Conservation (phyloP, 2,888 invertebrate genomes). For the Deilephila porcellus region DNA sequence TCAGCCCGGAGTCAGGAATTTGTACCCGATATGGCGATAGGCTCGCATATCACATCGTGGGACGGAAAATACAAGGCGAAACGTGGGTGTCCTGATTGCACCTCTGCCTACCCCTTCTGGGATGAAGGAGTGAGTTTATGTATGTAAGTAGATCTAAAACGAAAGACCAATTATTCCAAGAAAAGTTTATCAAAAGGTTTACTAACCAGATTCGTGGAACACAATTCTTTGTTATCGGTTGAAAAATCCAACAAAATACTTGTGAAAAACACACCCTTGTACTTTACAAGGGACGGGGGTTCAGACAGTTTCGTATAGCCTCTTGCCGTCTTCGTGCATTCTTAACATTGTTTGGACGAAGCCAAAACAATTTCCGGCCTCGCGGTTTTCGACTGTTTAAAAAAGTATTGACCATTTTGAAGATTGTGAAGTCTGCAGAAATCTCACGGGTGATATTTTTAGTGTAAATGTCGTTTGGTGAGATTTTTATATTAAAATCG, state of each 20-base stretch:
- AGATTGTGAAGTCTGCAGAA: background rate
- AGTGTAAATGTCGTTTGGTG: too few relatives aligned
- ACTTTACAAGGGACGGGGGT: background rate
- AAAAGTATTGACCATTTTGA: background rate
- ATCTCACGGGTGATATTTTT: too few relatives aligned
- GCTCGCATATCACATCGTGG: too few relatives aligned
- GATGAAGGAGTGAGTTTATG: too few relatives aligned
- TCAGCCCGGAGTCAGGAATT: too few relatives aligned
- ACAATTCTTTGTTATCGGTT: background rate
- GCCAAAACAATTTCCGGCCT: constrained; percentile 15
- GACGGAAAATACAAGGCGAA: too few relatives aligned
- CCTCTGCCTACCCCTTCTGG: too few relatives aligned
- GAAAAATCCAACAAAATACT: constrained; percentile 11
- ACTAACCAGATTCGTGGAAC: background rate
- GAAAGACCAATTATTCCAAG: background rate
- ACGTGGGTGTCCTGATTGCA: too few relatives aligned
- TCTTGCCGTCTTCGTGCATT: constrained; percentile 9
- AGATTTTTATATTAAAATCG: too few relatives aligned
- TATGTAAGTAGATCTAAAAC: too few relatives aligned
- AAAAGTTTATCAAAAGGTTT: background rate
- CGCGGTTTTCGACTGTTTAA: background rate
- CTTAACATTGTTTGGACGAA: background rate
- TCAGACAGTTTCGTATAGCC: background rate
- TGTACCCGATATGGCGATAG: too few relatives aligned
- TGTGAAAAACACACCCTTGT: background rate